Base-by-base conservation (phyloP, 92 coral and sea anemone species). In the Phenganax subtilis region DNA sequence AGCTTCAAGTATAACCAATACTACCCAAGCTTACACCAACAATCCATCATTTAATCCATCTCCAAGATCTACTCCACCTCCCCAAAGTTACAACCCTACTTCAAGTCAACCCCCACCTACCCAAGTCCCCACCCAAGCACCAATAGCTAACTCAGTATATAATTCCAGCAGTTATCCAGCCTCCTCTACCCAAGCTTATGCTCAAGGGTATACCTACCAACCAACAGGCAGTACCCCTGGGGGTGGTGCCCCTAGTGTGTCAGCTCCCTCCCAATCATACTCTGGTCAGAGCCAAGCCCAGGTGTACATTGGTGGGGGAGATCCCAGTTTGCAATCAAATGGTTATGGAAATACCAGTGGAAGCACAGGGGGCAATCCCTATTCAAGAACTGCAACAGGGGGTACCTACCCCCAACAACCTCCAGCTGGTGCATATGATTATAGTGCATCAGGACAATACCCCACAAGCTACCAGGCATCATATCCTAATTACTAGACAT, bases 191-290 rank as follows among this genome's bases (percentile, higher is more conserved):
- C 81, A 76, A 30, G 11, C 82, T 9, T 59, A 59, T 52, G 20
- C 73, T 8, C 83, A 79, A 65, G 56, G 74, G 25, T 79, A 79
- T 65, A 79, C 6, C 53, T 64, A 63, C 83, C 83, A 79, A 55
- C 83, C 83, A 63, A 65, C 55, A 3, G 63, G 74, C 57, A 64
- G 56, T 62, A 57, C 31, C 37, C 60, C 67, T 25, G 65, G 57
- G 15, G 54, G 71, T 58, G 83, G 54, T 16, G 16, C 71, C 16
- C 82, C 82, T 10, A 62, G 82, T 30, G 71, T 77, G 9, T 77
- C 82, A 10, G 82, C 83, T 63, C 83, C 83, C 14, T 62, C 83
- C 27, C 83, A 79, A 47, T 79, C 83, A 15, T 79, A 79, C 74
- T 15, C 83, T 44, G 83, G 83, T 64, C 67, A 53, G 12, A 79